Evolutionary conservation across 2,797 vertebrate genomes (phyloP).

Genomic region (Ctenosaura bakeri): DNA sequence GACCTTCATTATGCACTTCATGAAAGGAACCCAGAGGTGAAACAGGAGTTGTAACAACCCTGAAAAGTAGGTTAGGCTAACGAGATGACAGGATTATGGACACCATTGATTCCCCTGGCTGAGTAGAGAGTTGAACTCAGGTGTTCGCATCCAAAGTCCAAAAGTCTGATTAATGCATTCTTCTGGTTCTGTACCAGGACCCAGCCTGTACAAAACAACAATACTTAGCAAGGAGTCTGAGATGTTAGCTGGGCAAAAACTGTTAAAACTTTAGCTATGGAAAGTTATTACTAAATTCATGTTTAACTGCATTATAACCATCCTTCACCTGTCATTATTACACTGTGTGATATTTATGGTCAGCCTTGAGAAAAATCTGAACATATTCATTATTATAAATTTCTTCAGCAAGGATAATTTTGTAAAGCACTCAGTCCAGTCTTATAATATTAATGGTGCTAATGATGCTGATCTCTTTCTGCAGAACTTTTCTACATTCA

Average conservation of each 20-base stretch:
- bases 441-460: conserved; percentile 11
- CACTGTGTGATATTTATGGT: background rate
- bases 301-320: background rate
- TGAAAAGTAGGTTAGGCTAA: background rate
- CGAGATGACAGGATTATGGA: too few relatives aligned
- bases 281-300: background rate
- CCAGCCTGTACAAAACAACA: background rate
- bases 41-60: background rate
- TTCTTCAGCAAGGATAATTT: conserved; percentile 11
- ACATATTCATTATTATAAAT: background rate
- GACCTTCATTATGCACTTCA: too few relatives aligned
- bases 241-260: background rate
- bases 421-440: background rate
- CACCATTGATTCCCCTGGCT: too few relatives aligned
- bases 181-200: background rate
- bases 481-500: conserved; percentile 5
- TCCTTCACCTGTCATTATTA: background rate
- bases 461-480: conserved; percentile 11
- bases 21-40: too few relatives aligned
- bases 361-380: conserved; percentile 7
- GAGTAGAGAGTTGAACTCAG: background rate
- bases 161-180: background rate
- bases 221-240: background rate
- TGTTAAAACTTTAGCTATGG: background rate
- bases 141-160: background rate